A percentile compares a stretch with the other conserved stretches of the same genome.
phyloP scores from a whole-genome alignment of 2,888 invertebrate species.

The Orgyia antiqua region DNA sequence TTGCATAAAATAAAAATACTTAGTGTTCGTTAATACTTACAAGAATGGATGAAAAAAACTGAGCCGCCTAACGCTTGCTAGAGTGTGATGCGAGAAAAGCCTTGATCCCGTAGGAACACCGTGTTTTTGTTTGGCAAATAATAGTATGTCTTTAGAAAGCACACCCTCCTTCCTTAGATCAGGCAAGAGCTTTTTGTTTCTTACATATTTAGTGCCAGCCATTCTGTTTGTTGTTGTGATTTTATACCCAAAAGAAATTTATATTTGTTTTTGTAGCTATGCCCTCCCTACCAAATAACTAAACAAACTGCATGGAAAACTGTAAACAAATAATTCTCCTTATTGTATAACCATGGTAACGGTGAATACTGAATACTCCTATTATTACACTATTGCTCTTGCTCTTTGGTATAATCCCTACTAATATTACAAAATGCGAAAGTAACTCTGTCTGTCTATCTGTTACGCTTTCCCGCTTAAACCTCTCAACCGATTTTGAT shows the following conservation, averaged over 20 bases:
- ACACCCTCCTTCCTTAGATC: slow-evolving; percentile 62
- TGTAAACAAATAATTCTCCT: neutral
- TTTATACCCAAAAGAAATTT: neutral
- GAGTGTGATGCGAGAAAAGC: slow-evolving; percentile 79
- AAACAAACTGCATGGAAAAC: neutral
- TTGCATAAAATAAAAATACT: no score
- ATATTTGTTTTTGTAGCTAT: neutral
- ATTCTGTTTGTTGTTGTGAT: slow-evolving; percentile 25
- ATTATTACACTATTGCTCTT: no score
- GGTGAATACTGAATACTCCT: no score
- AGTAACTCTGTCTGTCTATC: no score
- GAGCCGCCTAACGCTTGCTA: slow-evolving; percentile 74
- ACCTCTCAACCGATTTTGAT: no score
- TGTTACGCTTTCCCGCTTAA: no score
- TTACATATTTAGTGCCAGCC: slow-evolving; percentile 51
- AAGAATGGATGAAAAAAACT: slow-evolving; percentile 61
- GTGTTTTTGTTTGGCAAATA: slow-evolving; percentile 59
- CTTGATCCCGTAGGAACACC: slow-evolving; percentile 63
- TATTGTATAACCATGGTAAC: slow-evolving; percentile 1
- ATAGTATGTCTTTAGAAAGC: slow-evolving; percentile 52
- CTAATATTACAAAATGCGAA: no score
- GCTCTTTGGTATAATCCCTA: no score
- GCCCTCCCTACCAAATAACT: slow-evolving; percentile 1
- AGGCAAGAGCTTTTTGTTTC: slow-evolving; percentile 64
- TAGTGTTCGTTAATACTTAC: no score